Evolutionary conservation across 2,888 invertebrate species (phyloP).

Genomic region (Rosalia funebris): DNA sequence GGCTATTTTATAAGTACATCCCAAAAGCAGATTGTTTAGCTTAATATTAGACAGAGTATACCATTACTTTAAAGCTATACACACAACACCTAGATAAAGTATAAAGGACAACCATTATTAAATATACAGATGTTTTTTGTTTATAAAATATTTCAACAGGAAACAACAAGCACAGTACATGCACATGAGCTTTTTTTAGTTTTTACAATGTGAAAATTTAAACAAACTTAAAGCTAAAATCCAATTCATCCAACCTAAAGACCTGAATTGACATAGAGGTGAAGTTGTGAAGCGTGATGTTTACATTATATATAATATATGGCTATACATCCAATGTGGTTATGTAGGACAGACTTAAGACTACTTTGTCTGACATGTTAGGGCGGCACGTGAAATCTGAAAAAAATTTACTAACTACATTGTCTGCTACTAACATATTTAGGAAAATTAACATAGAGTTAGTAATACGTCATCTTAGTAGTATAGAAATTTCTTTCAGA

Average conservation of each 20-base stretch:
- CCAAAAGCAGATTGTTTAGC: constrained; percentile 41
- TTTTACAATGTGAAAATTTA: constrained; percentile 54
- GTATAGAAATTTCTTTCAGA: constrained; percentile 16
- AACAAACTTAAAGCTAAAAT: constrained; percentile 42
- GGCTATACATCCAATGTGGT: constrained; percentile 26
- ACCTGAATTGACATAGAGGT: constrained; percentile 35
- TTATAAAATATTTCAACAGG: constrained; percentile 61
- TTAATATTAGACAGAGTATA: constrained; percentile 32
- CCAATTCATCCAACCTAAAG: constrained; percentile 40
- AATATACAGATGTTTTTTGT: constrained; percentile 55
- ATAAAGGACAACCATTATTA: constrained; percentile 61
- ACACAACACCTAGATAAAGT: constrained; percentile 64
- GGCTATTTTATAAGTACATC: constrained; percentile 47
- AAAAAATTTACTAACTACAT: constrained; percentile 1
- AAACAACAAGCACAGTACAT: constrained; percentile 62
- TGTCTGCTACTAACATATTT: background rate
- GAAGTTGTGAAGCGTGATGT: constrained; percentile 35
- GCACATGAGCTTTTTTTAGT: constrained; percentile 53
- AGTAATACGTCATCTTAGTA: background rate
- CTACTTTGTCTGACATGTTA: constrained; percentile 7
- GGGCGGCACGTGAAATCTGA: constrained; percentile 12
- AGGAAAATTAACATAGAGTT: background rate
- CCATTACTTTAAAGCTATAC: constrained; percentile 56
- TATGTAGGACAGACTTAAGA: constrained; percentile 8
- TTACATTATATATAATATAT: constrained; percentile 19